Evolutionary conservation across 2,113 vertebrate genomes (phyloP), one percentile per base, ranked within the genome.

Genomic region (Tragelaphus scriptus): DNA sequence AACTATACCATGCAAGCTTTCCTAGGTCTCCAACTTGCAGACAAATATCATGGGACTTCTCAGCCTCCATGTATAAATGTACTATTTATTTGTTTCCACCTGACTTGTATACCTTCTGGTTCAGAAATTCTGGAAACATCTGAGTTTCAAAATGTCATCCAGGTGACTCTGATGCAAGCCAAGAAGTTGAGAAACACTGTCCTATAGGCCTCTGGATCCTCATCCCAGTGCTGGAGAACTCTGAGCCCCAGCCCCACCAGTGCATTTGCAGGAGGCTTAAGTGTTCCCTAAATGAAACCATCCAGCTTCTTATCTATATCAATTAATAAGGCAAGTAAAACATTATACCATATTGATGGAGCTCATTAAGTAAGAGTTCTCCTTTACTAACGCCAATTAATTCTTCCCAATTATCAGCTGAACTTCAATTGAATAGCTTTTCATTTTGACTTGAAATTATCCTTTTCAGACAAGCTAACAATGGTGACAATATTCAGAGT

Each of bases 391-490:
- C 40, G 61, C 68, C 90, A 97, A 88, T 98, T 84, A 97, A 96
- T 96, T 95, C 85, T 96, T 98, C 85, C 96, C 87, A 97, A 90
- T 96, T 96, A 93, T 85, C 92, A 90, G 92, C 91, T 56, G 59
- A 96, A 94, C 86, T 95, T 95, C 96, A 95, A 23, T n/a, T 88
- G 87, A 96, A 88, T 71, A 90, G 92, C 92, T 97, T 93, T 97
- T 96, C 87, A 94, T 91, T 96, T 96, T 94, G 96, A 94, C 65
- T 77, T 94, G 97, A 97, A 95, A 92, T 96, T 95, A 95, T 71
- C 90, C 88, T 96, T 94, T 97, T 92, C 71, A 96, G 96, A 90
- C n/a, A 95, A 88, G 86, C 94, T 93, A 96, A 81, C 58, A 93
- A 90, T 88, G 59, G 81, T 95, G 92, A 92, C 75, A 93, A 92